Evolutionary conservation across 1,140 invertebrate genomes (phyloP).

Genomic region (Dolichoris vasculosae): DNA sequence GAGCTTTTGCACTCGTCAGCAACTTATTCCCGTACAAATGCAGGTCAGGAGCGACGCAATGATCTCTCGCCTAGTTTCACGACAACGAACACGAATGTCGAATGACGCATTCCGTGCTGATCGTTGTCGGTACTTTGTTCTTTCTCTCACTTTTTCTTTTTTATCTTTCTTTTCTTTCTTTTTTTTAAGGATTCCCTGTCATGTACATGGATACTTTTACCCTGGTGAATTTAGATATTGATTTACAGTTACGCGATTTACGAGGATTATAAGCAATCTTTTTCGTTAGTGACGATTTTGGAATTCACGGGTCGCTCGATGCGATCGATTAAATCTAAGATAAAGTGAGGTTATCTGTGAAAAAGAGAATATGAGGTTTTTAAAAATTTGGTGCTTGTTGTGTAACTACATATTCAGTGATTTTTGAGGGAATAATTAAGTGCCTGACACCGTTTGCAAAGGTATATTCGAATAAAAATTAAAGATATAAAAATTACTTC

Average conservation of each 20-base stretch:
- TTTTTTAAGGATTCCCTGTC: neutral
- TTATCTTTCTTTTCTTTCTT: neutral
- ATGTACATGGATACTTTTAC: too few species aligned
- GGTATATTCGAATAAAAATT: too few species aligned
- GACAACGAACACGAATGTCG: neutral
- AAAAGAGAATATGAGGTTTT: too few species aligned
- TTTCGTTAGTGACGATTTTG: neutral
- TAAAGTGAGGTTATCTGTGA: too few species aligned
- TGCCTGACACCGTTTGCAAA: too few species aligned
- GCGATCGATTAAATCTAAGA: too few species aligned
- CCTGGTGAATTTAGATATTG: neutral
- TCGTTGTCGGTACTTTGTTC: neutral
- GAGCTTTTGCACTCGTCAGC: neutral
- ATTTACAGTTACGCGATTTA: neutral
- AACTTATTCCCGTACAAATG: conserved; percentile 1
- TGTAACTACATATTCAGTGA: too few species aligned
- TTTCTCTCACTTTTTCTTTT: neutral
- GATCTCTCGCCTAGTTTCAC: conserved; percentile 18
- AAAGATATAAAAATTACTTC: too few species aligned
- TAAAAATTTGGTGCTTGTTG: too few species aligned
- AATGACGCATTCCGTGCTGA: neutral
- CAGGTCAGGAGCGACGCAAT: conserved; percentile 36
- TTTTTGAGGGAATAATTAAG: too few species aligned
- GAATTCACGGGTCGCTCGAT: neutral
- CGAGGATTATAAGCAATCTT: neutral